These are phyloP conservation scores for Acestrorhynchus altus DNA, from an alignment of 2,797 vertebrate species.

Conservation along the genomic window DNA sequence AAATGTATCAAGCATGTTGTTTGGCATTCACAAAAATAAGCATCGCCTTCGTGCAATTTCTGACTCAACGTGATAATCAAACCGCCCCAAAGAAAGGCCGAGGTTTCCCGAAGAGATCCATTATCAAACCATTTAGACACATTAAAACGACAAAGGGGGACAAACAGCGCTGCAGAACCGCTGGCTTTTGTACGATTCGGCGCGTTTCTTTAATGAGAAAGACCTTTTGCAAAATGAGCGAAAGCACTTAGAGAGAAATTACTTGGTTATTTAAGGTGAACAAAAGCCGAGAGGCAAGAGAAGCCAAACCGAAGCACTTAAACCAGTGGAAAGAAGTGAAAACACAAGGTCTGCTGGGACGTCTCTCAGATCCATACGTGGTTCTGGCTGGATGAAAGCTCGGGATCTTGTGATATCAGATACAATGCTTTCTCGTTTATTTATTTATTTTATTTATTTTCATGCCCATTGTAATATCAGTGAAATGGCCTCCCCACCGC, in stretches of 20 bases:
- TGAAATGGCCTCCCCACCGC: not conserved
- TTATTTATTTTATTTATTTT: not conserved
- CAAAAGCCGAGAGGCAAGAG: slow-evolving; percentile 7
- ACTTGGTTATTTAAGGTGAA: slow-evolving; percentile 29
- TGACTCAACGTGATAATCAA: slow-evolving; percentile 10
- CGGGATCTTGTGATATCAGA: slow-evolving; percentile 11
- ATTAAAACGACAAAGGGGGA: slow-evolving; percentile 24
- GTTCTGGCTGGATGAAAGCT: not conserved
- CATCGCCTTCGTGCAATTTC: not conserved
- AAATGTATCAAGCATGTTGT: not conserved
- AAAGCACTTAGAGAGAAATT: slow-evolving; percentile 41
- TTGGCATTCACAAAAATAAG: slow-evolving; percentile 13
- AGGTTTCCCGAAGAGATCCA: slow-evolving; percentile 7
- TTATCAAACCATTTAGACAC: slow-evolving; percentile 37
- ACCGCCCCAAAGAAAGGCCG: not conserved
- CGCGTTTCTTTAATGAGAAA: slow-evolving; percentile 33
- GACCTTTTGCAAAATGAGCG: slow-evolving; percentile 27
- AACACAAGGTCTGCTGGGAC: not conserved
- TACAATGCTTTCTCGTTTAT: not conserved
- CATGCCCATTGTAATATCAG: slow-evolving; percentile 10
- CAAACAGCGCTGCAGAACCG: not conserved
- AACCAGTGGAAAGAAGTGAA: slow-evolving; percentile 11
- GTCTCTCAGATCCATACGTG: slow-evolving; percentile 1
- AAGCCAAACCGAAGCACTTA: slow-evolving; percentile 20
- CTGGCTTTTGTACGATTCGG: not conserved